Base-by-base conservation (phyloP, 2,113 vertebrate species). In the Catharus bicknelli region DNA sequence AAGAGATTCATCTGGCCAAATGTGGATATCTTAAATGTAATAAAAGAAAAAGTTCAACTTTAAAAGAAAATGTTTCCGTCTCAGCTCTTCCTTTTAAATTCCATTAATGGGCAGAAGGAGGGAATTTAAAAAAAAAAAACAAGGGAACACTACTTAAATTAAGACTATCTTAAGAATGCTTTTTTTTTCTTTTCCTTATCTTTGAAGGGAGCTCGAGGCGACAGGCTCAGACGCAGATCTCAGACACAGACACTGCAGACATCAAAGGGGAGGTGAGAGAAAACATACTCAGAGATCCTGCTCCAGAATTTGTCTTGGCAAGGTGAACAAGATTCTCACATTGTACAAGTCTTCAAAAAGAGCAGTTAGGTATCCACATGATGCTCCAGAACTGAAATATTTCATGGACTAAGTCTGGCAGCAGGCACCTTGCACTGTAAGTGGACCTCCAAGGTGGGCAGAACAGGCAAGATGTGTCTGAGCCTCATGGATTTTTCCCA, bases 191-290 rank as follows among this genome's bases (percentile, higher is more conserved):
- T 72, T 66, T 45, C 38, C 22, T 73, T 87, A 58, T 90, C 48
- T 82, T 75, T 61, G 90, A 84, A 55, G 26, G 43, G 53, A 95
- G 61, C 57, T 87, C 0, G 0, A 93, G 82, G 64, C 4, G 0
- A 84, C 38, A 50, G 88, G 43, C 47, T 85, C 61, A 87, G 82
- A 81, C 29, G 1, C 0, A 42, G 74, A 8, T 47, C 59, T 38
- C 34, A 62, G 84, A 64, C 42, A 50, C 8, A 72, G 68, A 61
- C 70, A 57, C 5, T 18, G 5, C 8, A 79, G 78, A 78, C 43
- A 75, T 55, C 53, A 82, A 67, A 91, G 83, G 38, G 19, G 29
- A 92, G 32, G 68, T 67, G 47, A 80, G 75, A 90, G 54, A 75
- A 90, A 88, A 84, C 14, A 63, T 2, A 69, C 21, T 21, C 13